Base-by-base conservation (phyloP, 2,797 vertebrate species). In the Schizopygopsis malacanthus region DNA sequence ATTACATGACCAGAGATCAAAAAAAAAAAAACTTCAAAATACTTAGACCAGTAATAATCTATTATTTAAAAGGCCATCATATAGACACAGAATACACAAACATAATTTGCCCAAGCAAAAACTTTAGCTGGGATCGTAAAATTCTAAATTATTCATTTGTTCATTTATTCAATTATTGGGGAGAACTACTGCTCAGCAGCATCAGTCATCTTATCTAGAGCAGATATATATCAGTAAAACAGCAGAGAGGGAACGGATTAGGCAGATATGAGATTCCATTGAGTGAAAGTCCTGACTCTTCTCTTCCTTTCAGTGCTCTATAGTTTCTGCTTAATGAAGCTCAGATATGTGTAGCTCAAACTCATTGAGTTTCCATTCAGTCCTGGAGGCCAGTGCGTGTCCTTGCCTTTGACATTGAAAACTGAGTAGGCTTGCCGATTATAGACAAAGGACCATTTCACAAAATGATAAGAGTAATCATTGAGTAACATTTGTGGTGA, bases 251-350 rank as follows among this genome's bases (percentile, higher is more conserved):
- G 89, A 91, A 92, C 39, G 71, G 89, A 81, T 81, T 79, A 67
- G 82, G 84, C 81, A 85, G 88, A 92, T 92, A 86, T 92, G 87
- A 93, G 93, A 95, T 94, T 92, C 93, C 89, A 92, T 75, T 89
- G 90, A 94, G 90, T 89, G 90, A 93, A 95, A 94, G 91, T 91
- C 94, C 93, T 93, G 93, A 95, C 93, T 95, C 91, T 88, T 94
- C 89, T 90, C 91, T 95, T 95, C 81, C 88, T 89, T 95, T 95
- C 92, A 93, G 90, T 75, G 80, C 75, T 87, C 84, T 70, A 88
- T 83, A 87, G 87, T 87, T 72, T 88, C 77, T 54, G 22, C 45
- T 87, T 90, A 91, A 90, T 90, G 88, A 89, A 85, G 83, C 89
- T 84, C 61, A 85, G 65, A 81, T 82, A 83, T 75, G 81, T 84